phyloP scores from a whole-genome alignment of 2,113 vertebrate genomes.

The Leiothrix lutea region DNA sequence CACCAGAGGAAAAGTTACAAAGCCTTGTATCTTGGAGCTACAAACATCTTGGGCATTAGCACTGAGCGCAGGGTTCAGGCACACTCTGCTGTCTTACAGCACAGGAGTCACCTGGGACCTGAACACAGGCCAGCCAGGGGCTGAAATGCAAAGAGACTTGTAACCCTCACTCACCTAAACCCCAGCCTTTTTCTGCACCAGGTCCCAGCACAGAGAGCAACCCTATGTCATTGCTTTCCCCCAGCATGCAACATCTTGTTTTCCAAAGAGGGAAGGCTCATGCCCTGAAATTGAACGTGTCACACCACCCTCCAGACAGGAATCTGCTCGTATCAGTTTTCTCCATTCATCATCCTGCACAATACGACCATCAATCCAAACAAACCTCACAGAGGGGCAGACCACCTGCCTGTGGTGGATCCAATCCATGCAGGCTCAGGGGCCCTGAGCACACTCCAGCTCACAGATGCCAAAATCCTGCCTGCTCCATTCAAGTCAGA shows the following conservation, averaged over 20 bases:
- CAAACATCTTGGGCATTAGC: not conserved
- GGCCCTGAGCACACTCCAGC: not conserved
- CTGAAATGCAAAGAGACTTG: not conserved
- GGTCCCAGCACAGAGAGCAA: not conserved
- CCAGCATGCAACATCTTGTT: not conserved
- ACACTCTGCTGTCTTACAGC: not conserved
- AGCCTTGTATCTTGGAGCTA: not conserved
- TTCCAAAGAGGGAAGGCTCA: not conserved
- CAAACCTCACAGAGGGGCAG: not conserved
- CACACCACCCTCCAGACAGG: not conserved
- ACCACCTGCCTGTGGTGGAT: not conserved
- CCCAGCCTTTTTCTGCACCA: not conserved
- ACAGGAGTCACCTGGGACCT: not conserved
- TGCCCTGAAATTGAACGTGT: not conserved
- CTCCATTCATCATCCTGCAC: not conserved
- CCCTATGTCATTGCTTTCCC: fast-evolving
- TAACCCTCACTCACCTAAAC: not conserved
- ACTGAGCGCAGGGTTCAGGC: fast-evolving
- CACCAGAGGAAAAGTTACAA: not conserved
- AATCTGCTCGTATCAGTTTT: not conserved
- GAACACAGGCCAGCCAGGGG: not conserved
- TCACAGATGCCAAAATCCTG: not conserved
- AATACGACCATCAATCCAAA: not conserved
- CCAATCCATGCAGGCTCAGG: not conserved
- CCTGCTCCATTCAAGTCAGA: not conserved